phyloP scores from a whole-genome alignment of 2,113 vertebrate species.

The Myocastor coypus region DNA sequence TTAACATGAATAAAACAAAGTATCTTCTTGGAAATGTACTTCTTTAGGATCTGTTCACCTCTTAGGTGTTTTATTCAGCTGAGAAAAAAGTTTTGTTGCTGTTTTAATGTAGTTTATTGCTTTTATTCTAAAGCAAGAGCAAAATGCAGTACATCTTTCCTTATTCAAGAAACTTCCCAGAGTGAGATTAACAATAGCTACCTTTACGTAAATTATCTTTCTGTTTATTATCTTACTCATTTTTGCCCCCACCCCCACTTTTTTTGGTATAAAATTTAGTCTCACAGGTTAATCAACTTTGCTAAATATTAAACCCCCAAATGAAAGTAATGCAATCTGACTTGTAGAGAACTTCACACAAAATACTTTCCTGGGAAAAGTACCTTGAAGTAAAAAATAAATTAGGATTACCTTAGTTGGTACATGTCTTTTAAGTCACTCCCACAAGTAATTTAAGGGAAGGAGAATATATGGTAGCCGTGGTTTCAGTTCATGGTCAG shows the following conservation, averaged over 20 bases:
- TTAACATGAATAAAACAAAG: too few species aligned
- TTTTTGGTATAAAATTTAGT: neutral
- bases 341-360: neutral
- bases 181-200: neutral
- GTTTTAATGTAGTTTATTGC: constrained; percentile 6
- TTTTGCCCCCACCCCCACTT: neutral
- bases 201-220: neutral
- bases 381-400: neutral
- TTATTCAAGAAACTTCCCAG: neutral
- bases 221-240: neutral
- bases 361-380: neutral
- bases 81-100: constrained; percentile 32
- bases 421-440: neutral
- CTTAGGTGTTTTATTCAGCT: neutral
- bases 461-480: neutral
- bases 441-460: neutral
- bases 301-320: neutral
- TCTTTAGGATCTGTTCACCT: neutral
- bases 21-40: neutral
- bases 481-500: neutral
- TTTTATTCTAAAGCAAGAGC: constrained; percentile 23
- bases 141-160: neutral
- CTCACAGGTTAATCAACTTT: neutral
- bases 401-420: neutral
- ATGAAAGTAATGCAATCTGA: neutral